These are phyloP conservation scores for Turritopsis dohrnii DNA, from an alignment of 30 jellyfish, hydroid and myxozoan species.

Conservation along the genomic window DNA sequence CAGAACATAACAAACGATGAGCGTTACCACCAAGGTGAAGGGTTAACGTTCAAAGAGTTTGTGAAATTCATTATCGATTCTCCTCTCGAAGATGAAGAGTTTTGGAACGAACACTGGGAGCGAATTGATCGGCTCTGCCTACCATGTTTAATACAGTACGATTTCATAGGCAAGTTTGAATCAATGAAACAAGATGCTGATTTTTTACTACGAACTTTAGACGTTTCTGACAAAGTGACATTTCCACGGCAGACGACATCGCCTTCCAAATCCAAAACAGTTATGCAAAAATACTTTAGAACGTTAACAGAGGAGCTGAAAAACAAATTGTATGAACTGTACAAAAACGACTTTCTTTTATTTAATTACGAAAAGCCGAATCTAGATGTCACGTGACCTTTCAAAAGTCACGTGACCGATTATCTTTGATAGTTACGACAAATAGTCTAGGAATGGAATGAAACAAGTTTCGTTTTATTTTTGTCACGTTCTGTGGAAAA, in stretches of 20 bases:
- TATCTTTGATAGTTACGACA: background rate
- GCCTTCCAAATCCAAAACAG: conserved; percentile 54
- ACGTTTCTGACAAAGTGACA: conserved; percentile 55
- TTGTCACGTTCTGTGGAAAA: background rate
- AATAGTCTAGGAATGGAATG: no score
- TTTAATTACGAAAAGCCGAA: conserved; percentile 76
- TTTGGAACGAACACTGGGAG: conserved; percentile 93
- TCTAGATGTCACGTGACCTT: conserved; percentile 15
- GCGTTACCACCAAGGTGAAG: conserved; percentile 42
- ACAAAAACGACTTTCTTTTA: conserved; percentile 67
- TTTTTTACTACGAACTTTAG: conserved; percentile 67
- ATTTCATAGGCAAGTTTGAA: conserved; percentile 89
- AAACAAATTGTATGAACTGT: conserved; percentile 47
- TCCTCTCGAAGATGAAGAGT: conserved; percentile 83
- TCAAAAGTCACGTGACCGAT: background rate
- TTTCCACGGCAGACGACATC: conserved; percentile 67
- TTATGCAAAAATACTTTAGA: conserved; percentile 52
- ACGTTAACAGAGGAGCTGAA: conserved; percentile 42
- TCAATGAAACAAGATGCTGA: conserved; percentile 81
- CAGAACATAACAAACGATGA: conserved; percentile 16
- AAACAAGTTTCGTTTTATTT: no score
- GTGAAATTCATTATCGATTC: conserved; percentile 80
- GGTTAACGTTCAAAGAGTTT: conserved; percentile 78
- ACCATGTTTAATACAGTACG: conserved; percentile 90
- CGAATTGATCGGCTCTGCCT: conserved; percentile 83